phyloP scores from a whole-genome alignment of 2,888 invertebrate species.

The Parnassius mnemosyne region DNA sequence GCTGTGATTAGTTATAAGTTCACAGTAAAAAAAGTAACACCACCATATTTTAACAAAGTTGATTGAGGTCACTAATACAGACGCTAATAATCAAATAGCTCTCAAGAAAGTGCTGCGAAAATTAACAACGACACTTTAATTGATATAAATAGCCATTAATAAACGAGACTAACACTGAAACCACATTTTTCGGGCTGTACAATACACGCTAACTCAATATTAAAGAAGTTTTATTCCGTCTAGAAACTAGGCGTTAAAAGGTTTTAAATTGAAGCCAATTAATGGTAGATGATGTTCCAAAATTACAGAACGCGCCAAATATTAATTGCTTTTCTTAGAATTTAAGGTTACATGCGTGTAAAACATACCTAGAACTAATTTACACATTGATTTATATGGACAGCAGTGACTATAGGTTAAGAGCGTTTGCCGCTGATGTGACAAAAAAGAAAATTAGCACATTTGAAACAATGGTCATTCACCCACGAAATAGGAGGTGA shows the following conservation, averaged over 20 bases:
- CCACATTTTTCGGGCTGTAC: constrained; percentile 24
- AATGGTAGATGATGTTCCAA: constrained; percentile 16
- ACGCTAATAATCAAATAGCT: constrained; percentile 7
- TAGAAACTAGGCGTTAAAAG: constrained; percentile 18
- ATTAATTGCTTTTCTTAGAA: constrained; percentile 22
- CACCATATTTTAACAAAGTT: neutral
- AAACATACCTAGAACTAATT: constrained; percentile 35
- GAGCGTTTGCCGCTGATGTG: constrained; percentile 61
- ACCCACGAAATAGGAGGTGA: constrained; percentile 38
- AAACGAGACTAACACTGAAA: constrained; percentile 37
- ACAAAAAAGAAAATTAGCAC: constrained; percentile 68
- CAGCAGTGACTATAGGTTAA: constrained; percentile 47
- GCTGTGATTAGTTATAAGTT: neutral
- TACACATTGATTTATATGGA: constrained; percentile 43
- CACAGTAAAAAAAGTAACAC: neutral
- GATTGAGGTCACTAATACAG: neutral
- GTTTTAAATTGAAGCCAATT: constrained; percentile 26
- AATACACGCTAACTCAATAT: constrained; percentile 17
- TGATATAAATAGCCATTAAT: constrained; percentile 60
- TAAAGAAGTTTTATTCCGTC: constrained; percentile 4
- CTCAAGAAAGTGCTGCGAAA: constrained; percentile 64
- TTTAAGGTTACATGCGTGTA: constrained; percentile 19
- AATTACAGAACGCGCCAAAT: constrained; percentile 15
- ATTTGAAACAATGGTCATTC: constrained; percentile 63
- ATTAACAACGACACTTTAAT: constrained; percentile 71